Conservation (phyloP, 2,888 invertebrate species). For the Oligia fasciuncula region DNA sequence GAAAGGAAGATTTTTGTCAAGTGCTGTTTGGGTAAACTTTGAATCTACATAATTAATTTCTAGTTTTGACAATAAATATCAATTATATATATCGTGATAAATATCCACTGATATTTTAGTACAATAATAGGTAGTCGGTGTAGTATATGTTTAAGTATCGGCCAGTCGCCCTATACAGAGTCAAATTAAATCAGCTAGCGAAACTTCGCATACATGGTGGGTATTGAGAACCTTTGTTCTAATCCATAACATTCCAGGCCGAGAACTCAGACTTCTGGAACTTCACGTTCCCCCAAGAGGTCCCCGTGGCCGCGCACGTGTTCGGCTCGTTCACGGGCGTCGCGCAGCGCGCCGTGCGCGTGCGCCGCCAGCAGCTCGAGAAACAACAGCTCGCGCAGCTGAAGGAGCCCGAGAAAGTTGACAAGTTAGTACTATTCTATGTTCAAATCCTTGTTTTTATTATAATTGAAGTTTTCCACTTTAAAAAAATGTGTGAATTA, state of each 20-base stretch:
- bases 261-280: conserved; percentile 80
- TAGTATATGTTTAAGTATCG: too few relatives aligned
- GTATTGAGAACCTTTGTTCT: not conserved
- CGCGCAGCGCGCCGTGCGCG: conserved; percentile 74
- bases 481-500: not conserved
- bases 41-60: too few relatives aligned
- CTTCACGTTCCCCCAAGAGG: conserved; percentile 75
- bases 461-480: too few relatives aligned
- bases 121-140: too few relatives aligned
- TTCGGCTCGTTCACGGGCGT: conserved; percentile 86
- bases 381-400: conserved; percentile 78
- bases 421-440: conserved; percentile 68
- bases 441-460: not conserved
- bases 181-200: not conserved
- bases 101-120: too few relatives aligned
- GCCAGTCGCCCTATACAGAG: too few relatives aligned
- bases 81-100: too few relatives aligned
- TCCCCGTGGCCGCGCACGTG: conserved; percentile 78
- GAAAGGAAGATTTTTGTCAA: too few relatives aligned
- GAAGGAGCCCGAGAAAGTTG: conserved; percentile 88
- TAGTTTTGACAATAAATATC: too few relatives aligned
- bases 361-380: conserved; percentile 71
- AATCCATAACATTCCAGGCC: conserved; percentile 3
- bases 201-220: not conserved
- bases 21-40: too few relatives aligned